A percentile compares a stretch with the other conserved stretches of the same genome.
Conservation (phyloP, 1,140 invertebrate genomes). For the Olivierus martensii region DNA sequence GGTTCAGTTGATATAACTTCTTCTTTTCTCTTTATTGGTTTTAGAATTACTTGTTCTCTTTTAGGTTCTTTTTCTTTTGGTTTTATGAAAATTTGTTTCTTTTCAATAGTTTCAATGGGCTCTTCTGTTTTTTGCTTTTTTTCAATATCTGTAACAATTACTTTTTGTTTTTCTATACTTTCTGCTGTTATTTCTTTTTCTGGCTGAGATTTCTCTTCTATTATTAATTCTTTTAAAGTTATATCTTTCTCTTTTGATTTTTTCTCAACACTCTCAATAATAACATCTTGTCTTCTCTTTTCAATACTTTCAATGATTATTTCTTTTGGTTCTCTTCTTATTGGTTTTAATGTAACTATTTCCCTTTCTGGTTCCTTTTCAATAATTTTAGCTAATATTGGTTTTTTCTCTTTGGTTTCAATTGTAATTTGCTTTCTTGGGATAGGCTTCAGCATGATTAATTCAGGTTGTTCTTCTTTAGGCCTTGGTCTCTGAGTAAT, state of each 20-base stretch:
- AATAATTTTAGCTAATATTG: constrained; percentile 4
- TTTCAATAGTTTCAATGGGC: background rate
- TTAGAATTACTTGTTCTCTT: background rate
- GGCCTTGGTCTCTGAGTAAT: constrained; percentile 20
- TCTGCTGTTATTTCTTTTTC: constrained; percentile 6
- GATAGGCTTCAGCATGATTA: background rate
- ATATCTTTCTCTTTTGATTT: background rate
- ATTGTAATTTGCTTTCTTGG: constrained; percentile 17
- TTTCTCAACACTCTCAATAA: background rate
- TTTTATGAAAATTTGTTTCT: background rate
- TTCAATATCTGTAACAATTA: background rate
- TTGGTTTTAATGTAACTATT: constrained; percentile 13
- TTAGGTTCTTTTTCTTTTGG: background rate
- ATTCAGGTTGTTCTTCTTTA: constrained; percentile 4
- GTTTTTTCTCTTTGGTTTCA: constrained; percentile 8
- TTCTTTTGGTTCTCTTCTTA: constrained; percentile 3
- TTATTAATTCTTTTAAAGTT: constrained; percentile 5
- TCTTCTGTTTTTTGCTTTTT: background rate
- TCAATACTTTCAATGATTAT: constrained; percentile 4
- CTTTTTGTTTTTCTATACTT: background rate
- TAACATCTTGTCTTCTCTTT: constrained; percentile 1
- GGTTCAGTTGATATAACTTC: background rate
- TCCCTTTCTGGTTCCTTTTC: constrained; percentile 12
- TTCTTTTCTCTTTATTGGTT: constrained; percentile 4
- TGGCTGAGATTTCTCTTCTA: constrained; percentile 6